Conservation (phyloP, 2,113 vertebrate species). For the Perca flavescens region DNA sequence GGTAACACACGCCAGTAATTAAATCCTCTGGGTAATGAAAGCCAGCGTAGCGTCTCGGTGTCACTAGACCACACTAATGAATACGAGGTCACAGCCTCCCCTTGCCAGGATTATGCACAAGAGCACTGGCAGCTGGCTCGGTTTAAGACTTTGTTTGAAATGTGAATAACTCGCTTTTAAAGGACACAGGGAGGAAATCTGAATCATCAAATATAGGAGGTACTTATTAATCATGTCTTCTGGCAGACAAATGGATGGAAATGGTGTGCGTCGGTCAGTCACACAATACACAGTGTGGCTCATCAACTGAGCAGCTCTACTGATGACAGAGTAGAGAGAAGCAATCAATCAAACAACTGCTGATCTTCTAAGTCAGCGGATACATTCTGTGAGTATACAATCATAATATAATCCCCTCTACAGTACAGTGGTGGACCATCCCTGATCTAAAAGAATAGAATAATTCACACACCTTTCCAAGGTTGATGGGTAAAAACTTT, state of each 20-base stretch:
- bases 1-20: slow-evolving; percentile 54
- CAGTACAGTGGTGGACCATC: background rate
- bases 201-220: slow-evolving; percentile 6
- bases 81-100: slow-evolving; percentile 46
- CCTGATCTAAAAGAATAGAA: background rate
- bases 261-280: slow-evolving; percentile 19
- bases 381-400: background rate
- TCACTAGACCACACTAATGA: slow-evolving; percentile 59
- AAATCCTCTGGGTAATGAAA: slow-evolving; percentile 54
- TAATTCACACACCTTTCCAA: background rate
- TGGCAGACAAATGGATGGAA: slow-evolving; percentile 24
- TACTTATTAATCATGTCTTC: background rate
- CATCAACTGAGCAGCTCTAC: slow-evolving; percentile 2
- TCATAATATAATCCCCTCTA: background rate
- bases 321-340: background rate
- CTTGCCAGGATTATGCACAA: slow-evolving; percentile 21
- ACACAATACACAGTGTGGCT: slow-evolving; percentile 1
- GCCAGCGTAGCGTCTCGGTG: slow-evolving; percentile 35
- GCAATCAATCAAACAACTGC: slow-evolving; percentile 3
- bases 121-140: slow-evolving; percentile 26
- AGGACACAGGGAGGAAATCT: background rate
- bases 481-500: background rate
- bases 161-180: slow-evolving; percentile 14
- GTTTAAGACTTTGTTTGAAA: slow-evolving; percentile 34
- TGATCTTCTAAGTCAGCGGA: background rate